Base-by-base conservation (phyloP, 2,797 vertebrate genomes). In the Gobio occitaniae region DNA sequence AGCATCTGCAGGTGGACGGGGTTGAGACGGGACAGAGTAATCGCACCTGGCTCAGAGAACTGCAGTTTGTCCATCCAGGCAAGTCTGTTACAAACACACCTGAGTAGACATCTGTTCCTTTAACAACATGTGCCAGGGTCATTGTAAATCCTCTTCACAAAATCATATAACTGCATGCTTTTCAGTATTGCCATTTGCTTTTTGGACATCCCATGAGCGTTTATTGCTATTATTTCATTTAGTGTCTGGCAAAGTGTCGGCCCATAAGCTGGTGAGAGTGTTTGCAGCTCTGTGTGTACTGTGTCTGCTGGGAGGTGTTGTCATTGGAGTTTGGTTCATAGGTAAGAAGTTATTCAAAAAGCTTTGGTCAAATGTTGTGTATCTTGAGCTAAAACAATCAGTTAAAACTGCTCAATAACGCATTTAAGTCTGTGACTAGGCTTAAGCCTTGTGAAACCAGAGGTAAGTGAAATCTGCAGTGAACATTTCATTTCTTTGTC, bases 251-350 rank as follows among this genome's bases (percentile, higher is more conserved):
- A 91, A 91, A 91, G 84, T 91, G 90, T 89, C 79, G 90, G 91
- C 90, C 90, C 94, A 93, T 87, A 95, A 92, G 84, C 85, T 93
- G 87, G 86, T 94, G 92, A 92, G 92, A 90, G 86, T 94, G 84
- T 89, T 96, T 90, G 93, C 93, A 74, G 93, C 92, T 6, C 89
- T 96, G 88, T 95, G 94, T 89, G 93, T 91, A 1, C 86, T 95
- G 4, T 95, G 94, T 84, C 92, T 96, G 84, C 92, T 96, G 86
- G 95, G 95, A 91, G 95, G 95, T 75, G 90, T 95, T 72, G 94
- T 93, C 80, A 93, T 95, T 83, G 95, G 96, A 87, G 92, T 96
- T 87, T 96, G 95, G 95, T 94, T 96, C 88, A 92, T 96, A 91
- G 96, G 96, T 96, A 91, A 95, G 93, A 91, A 85, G 87, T 71